These are phyloP conservation scores for Psococerastis gibbosa DNA, from an alignment of 2,888 invertebrate species.

Conservation along the genomic window DNA sequence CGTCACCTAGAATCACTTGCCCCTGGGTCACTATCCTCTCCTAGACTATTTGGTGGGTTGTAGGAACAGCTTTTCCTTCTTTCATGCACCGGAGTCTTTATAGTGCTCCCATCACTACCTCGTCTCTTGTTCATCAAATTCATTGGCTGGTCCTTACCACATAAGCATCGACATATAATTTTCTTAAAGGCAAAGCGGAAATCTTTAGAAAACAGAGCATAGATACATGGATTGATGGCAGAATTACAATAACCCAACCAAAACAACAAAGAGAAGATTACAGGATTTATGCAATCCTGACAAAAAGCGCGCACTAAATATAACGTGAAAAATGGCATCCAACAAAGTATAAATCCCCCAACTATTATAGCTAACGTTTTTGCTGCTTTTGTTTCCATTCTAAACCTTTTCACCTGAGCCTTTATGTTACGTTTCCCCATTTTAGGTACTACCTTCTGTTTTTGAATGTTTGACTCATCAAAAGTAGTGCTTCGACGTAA, in stretches of 20 bases:
- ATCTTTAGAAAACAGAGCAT: conserved; percentile 86
- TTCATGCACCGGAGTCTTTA: conserved; percentile 13
- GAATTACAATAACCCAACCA: conserved; percentile 98
- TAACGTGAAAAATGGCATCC: conserved; percentile 93
- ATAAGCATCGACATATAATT: conserved; percentile 73
- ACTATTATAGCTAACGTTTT: conserved; percentile 94
- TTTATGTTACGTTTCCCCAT: conserved; percentile 84
- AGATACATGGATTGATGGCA: conserved; percentile 87
- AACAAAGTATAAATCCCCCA: conserved; percentile 90
- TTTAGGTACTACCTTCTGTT: conserved; percentile 32
- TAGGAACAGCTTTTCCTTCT: background rate
- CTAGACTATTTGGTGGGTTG: background rate
- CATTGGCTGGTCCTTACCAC: conserved; percentile 27
- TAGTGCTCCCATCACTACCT: conserved; percentile 27
- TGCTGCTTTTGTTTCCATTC: conserved; percentile 93
- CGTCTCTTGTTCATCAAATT: conserved; percentile 19
- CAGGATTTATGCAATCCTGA: conserved; percentile 60
- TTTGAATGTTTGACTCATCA: conserved; percentile 16
- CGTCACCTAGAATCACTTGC: conserved; percentile 9
- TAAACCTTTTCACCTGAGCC: conserved; percentile 75
- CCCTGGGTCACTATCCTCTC: conserved; percentile 8
- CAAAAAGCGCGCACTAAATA: conserved; percentile 82
- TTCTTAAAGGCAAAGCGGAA: conserved; percentile 88
- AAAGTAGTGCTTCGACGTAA: conserved; percentile 9
- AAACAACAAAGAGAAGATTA: conserved; percentile 79